Evolutionary conservation across 2,797 vertebrate genomes (phyloP), one percentile per base, ranked within the genome.

Genomic region (Acanthurus lineatus): DNA sequence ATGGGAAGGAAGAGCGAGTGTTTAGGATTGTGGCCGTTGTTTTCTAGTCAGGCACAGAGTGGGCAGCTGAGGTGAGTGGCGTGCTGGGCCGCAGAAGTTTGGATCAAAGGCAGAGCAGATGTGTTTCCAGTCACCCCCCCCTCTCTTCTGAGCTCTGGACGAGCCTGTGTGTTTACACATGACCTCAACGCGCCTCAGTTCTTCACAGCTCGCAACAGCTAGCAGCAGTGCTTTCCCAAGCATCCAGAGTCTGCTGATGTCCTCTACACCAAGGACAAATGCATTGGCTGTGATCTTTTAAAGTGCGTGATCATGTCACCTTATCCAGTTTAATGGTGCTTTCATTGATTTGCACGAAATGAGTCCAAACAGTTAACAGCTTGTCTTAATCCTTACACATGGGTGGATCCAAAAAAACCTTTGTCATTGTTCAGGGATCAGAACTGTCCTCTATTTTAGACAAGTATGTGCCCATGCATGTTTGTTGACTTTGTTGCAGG

Each of bases 81-180:
- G 86, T 93, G 93, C 93, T 94, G 93, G 73, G 94, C 88, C 32
- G 88, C 88, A 93, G 92, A 89, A 91, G 89, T 91, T 91, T 93
- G 91, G 94, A 95, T 95, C 94, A 95, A 95, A 95, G 93, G 90
- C 87, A 93, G 89, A 91, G 84, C 93, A 95, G 93, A 95, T 95
- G 94, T 95, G 93, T 94, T 94, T 94, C 92, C 90, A 93, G 84
- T 61, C 89, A 86, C 88, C 90, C 76, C 65, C 44, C 35, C 28
- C 32, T 44, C 84, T 83, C 88, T 73, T 76, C 81, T 75, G 88
- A 87, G 87, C 86, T 77, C 85, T 92, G 90, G 91, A 94, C 72
- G 40, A 71, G 90, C 78, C 85, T 81, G 85, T 86, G 86, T 92
- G 90, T 94, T 93, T 94, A 92, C 89, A 89, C 93, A 89, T 92